These are phyloP conservation scores for Limnephilus lunatus DNA, from an alignment of 2,888 invertebrate genomes.

Conservation along the genomic window DNA sequence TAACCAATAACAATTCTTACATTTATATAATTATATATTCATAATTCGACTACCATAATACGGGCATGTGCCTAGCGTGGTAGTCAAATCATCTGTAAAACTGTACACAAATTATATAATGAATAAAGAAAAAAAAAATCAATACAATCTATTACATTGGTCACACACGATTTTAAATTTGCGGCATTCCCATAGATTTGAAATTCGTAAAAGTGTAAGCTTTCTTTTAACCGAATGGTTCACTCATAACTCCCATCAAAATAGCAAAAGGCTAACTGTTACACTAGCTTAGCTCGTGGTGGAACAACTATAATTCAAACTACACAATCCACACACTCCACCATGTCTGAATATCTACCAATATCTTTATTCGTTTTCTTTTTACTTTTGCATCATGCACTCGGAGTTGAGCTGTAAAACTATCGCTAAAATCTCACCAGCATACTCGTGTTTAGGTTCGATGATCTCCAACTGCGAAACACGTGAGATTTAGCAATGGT, in stretches of 20 bases:
- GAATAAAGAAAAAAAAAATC: no score
- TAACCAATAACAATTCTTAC: no score
- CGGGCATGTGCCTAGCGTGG: no score
- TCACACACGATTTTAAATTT: neutral
- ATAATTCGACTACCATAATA: no score
- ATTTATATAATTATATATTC: no score
- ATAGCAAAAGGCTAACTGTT: neutral
- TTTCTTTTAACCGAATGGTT: neutral
- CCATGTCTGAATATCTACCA: neutral
- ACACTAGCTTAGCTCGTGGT: neutral
- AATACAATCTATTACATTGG: no score
- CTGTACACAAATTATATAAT: no score
- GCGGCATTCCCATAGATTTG: neutral
- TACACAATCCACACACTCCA: neutral
- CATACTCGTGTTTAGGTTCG: neutral
- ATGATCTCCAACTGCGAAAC: slow-evolving; percentile 1
- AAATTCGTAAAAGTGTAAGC: neutral
- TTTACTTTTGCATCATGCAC: neutral
- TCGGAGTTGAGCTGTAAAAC: neutral
- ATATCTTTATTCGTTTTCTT: neutral
- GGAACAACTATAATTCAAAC: neutral
- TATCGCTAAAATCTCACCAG: neutral
- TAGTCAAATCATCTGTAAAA: no score
- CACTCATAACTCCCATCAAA: neutral
- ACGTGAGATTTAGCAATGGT: neutral